phyloP scores from a whole-genome alignment of 1,140 invertebrate species.

The Aphelenchoides avenae region DNA sequence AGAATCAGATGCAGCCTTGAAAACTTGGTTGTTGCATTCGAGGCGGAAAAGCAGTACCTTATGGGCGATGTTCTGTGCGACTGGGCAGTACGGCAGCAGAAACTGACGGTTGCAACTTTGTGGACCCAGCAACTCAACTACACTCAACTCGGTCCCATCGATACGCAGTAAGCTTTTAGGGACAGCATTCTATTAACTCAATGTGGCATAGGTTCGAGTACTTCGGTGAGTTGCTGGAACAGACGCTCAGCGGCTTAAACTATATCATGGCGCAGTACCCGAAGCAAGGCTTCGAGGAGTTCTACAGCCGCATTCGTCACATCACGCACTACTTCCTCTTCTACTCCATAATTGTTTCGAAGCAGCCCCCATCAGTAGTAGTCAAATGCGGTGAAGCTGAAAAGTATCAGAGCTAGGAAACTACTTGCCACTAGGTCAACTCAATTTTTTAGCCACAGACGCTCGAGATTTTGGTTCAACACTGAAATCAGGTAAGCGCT shows the following conservation, averaged over 20 bases:
- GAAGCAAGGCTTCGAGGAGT: constrained; percentile 52
- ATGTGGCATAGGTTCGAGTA: constrained; percentile 51
- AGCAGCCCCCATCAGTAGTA: constrained; percentile 50
- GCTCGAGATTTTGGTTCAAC: constrained; percentile 58
- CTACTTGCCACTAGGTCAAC: too few species aligned
- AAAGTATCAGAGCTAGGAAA: constrained; percentile 56
- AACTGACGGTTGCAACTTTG: constrained; percentile 55
- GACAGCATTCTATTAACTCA: too few species aligned
- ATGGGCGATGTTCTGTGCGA: constrained; percentile 37
- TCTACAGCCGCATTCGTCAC: constrained; percentile 39
- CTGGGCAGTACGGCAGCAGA: constrained; percentile 57
- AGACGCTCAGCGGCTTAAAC: constrained; percentile 50
- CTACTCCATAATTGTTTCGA: constrained; percentile 50
- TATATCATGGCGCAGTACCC: constrained; percentile 49
- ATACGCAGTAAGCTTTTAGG: too few species aligned
- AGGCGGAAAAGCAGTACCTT: constrained; percentile 58
- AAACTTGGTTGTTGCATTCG: constrained; percentile 41
- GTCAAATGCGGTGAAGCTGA: constrained; percentile 59
- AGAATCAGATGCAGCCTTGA: too few species aligned
- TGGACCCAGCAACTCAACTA: constrained; percentile 57
- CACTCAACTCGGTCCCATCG: constrained; percentile 43
- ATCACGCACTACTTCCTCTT: constrained; percentile 57
- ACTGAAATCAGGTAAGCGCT: constrained; percentile 52
- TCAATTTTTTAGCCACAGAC: too few species aligned
- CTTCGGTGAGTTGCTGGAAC: constrained; percentile 57